Conservation (phyloP, 2,888 invertebrate genomes). For the Sycophila texana region DNA sequence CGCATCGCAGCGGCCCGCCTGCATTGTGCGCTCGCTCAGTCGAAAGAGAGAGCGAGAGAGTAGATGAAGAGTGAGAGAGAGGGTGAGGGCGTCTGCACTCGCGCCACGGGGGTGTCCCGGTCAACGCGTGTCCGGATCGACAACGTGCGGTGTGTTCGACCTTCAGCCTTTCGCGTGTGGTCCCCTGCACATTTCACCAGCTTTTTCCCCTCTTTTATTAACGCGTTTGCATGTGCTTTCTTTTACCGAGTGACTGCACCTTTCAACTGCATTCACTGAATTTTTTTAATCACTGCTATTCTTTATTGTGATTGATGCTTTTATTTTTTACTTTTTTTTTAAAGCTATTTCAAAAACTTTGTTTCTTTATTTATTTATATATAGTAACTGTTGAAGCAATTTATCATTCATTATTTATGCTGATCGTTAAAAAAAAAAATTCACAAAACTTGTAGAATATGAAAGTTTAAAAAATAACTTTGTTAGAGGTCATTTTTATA, state of each 20-base stretch:
- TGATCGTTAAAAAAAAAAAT: too few relatives aligned
- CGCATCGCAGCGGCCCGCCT: slow-evolving; percentile 60
- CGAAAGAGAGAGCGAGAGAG: slow-evolving; percentile 37
- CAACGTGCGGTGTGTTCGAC: slow-evolving; percentile 63
- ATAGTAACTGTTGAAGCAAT: too few relatives aligned
- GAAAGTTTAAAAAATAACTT: too few relatives aligned
- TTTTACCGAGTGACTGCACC: slow-evolving; percentile 7
- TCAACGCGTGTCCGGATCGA: slow-evolving; percentile 71
- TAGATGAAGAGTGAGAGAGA: slow-evolving; percentile 26
- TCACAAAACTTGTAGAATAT: too few relatives aligned
- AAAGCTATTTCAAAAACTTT: too few relatives aligned
- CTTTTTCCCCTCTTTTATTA: slow-evolving; percentile 12
- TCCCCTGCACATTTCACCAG: slow-evolving; percentile 52
- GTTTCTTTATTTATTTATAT: too few relatives aligned
- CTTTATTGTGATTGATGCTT: slow-evolving; percentile 11
- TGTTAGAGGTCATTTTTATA: too few relatives aligned
- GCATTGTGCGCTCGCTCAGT: slow-evolving; percentile 69
- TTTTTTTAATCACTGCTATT: neutral
- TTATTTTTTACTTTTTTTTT: too few relatives aligned
- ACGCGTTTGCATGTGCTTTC: neutral
- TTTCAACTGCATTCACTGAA: neutral
- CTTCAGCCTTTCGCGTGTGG: slow-evolving; percentile 69
- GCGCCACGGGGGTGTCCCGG: slow-evolving; percentile 61
- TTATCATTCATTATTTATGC: too few relatives aligned
- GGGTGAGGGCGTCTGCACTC: slow-evolving; percentile 53